These are phyloP conservation scores for Amazona finschi DNA, from an alignment of 2,797 vertebrate species.

Conservation along the genomic window DNA sequence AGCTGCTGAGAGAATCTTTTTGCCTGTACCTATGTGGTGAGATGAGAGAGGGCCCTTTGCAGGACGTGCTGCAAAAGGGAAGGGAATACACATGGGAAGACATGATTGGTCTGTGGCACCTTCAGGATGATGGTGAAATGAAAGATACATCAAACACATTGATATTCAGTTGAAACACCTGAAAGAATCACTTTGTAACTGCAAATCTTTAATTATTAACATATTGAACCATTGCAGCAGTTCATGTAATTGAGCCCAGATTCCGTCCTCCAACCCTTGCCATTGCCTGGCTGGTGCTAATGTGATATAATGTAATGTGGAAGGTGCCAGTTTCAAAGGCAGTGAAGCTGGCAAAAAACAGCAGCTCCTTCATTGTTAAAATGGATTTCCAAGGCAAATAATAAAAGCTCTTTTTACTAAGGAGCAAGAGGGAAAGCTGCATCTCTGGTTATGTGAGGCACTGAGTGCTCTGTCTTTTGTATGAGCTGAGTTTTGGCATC, in stretches of 20 bases:
- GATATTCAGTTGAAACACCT: neutral
- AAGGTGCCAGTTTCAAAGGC: slow-evolving; percentile 4
- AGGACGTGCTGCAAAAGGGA: neutral
- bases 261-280: neutral
- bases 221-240: neutral
- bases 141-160: neutral
- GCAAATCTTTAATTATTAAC: slow-evolving; percentile 17
- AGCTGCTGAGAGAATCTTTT: neutral
- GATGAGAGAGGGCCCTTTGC: neutral
- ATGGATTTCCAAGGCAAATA: neutral
- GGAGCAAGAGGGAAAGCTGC: neutral
- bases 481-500: neutral
- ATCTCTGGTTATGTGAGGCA: neutral
- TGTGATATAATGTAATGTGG: neutral
- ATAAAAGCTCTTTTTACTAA: neutral
- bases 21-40: fast-evolving
- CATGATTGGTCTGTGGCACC: neutral
- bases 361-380: neutral
- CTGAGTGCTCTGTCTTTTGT: neutral
- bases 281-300: neutral
- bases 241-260: neutral
- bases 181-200: neutral
- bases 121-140: neutral
- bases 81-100: fast-evolving
- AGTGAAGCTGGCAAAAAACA: neutral